Conservation (phyloP, 92 coral and sea anemone genomes). For the Palythoa heliodiscus region DNA sequence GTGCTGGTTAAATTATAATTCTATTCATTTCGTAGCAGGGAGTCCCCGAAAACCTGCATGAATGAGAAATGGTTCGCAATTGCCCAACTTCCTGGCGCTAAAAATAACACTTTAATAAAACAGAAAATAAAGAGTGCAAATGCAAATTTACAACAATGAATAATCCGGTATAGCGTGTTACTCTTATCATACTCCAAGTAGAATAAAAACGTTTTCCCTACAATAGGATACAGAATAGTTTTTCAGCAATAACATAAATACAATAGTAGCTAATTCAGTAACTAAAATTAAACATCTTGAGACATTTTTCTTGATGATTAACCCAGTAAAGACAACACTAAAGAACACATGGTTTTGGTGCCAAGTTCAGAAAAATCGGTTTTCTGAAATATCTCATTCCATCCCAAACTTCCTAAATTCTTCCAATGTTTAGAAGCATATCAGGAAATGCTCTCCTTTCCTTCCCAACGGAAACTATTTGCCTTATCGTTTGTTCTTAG, state of each 20-base stretch:
- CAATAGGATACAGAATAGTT: background rate
- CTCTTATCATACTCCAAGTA: background rate
- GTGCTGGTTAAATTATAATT: background rate
- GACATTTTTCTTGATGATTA: background rate
- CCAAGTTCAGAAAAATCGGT: background rate
- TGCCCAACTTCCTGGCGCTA: slow-evolving; percentile 27
- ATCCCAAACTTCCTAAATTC: slow-evolving; percentile 3
- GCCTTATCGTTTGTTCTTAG: slow-evolving; percentile 5
- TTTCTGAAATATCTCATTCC: background rate
- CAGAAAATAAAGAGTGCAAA: background rate
- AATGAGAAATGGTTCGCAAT: background rate
- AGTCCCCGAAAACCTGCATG: background rate
- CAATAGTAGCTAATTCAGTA: background rate
- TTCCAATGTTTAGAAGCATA: background rate
- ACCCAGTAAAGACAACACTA: background rate
- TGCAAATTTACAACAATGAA: slow-evolving; percentile 27
- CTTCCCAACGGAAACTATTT: background rate
- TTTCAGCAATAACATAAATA: background rate
- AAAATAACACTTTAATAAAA: slow-evolving; percentile 17
- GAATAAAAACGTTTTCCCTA: background rate
- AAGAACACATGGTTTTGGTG: background rate
- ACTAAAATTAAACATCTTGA: background rate
- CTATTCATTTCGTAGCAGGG: background rate
- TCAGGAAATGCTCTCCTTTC: background rate
- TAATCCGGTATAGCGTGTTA: slow-evolving; percentile 6